These are phyloP conservation scores for Laothoe populi DNA, from an alignment of 2,888 invertebrate species.

Conservation along the genomic window DNA sequence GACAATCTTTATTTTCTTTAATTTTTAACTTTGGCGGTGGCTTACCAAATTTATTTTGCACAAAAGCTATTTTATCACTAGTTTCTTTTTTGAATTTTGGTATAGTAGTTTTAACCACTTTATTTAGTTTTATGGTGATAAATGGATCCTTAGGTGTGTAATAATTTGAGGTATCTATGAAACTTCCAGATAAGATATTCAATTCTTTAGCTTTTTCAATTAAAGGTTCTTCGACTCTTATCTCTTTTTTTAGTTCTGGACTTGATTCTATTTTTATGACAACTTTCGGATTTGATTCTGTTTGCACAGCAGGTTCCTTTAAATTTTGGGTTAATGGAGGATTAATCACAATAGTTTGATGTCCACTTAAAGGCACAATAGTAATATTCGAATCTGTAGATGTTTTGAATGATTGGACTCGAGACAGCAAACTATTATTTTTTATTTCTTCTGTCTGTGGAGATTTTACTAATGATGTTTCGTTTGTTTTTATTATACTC, in stretches of 20 bases:
- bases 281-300: constrained; percentile 35
- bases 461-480: constrained; percentile 38
- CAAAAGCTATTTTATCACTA: constrained; percentile 62
- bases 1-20: constrained; percentile 61
- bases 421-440: constrained; percentile 66
- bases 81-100: constrained; percentile 72
- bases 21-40: constrained; percentile 75
- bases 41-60: constrained; percentile 69
- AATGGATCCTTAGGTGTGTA: constrained; percentile 73
- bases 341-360: constrained; percentile 82
- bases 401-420: constrained; percentile 79
- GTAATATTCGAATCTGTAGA: constrained; percentile 77
- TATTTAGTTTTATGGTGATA: constrained; percentile 78
- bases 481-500: constrained; percentile 47
- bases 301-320: constrained; percentile 32
- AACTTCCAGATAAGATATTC: constrained; percentile 45
- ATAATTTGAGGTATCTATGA: constrained; percentile 64
- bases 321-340: constrained; percentile 66
- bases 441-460: constrained; percentile 56
- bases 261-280: constrained; percentile 37
- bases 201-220: constrained; percentile 45
- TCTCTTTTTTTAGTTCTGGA: constrained; percentile 30
- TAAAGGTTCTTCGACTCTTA: constrained; percentile 27
- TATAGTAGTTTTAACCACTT: constrained; percentile 74
- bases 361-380: constrained; percentile 79